Evolutionary conservation across 2,797 vertebrate species (phyloP).

Genomic region (Pangasius djambal): DNA sequence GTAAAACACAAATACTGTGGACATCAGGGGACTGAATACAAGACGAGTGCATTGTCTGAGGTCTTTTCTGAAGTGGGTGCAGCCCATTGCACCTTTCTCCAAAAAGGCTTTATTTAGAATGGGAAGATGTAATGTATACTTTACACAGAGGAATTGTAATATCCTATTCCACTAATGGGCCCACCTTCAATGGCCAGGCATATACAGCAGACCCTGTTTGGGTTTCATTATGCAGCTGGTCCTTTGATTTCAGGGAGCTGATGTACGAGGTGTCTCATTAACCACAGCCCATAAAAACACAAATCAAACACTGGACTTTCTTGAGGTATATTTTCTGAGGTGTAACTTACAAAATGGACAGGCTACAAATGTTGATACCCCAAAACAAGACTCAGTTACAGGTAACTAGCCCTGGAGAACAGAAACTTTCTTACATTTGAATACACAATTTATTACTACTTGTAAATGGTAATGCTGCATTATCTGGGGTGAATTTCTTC

Average conservation of each 20-base stretch:
- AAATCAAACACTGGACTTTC: constrained; percentile 55
- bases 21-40: constrained; percentile 20
- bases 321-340: constrained; percentile 7
- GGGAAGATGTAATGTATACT: constrained; percentile 70
- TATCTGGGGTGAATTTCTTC: background rate
- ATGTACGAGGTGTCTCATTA: constrained; percentile 68
- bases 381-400: background rate
- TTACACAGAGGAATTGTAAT: constrained; percentile 75
- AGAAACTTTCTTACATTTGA: too few species aligned
- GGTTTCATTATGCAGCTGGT: constrained; percentile 65
- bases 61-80: constrained; percentile 52
- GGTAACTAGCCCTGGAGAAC: background rate
- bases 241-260: constrained; percentile 60
- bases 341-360: background rate
- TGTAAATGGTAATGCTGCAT: background rate
- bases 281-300: constrained; percentile 48
- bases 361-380: background rate
- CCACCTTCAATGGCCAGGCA: constrained; percentile 61
- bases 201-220: constrained; percentile 57
- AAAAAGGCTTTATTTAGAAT: constrained; percentile 59
- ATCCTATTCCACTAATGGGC: constrained; percentile 72
- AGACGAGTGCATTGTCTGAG: constrained; percentile 23
- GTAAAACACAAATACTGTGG: constrained; percentile 9
- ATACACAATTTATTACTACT: background rate
- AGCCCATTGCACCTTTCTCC: constrained; percentile 34